Percentiles rank a stretch among this genome's conserved stretches.
Evolutionary conservation across 2,797 vertebrate species (phyloP).

Genomic region (Anas capensis): DNA sequence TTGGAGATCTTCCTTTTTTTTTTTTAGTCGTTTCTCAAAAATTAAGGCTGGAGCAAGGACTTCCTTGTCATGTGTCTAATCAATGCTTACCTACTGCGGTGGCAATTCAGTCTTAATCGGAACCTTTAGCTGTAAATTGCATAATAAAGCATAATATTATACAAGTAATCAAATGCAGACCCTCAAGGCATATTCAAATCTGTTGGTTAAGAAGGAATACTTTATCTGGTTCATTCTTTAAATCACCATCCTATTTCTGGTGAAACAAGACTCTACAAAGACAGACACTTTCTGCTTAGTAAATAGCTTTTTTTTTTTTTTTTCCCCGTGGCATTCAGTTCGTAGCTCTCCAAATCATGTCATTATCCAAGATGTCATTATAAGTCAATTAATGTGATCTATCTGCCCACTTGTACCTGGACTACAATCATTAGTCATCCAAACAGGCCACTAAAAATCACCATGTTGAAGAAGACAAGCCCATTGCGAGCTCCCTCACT

Average conservation of each 20-base stretch:
- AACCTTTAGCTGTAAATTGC: background rate
- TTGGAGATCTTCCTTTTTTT: background rate
- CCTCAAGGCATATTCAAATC: background rate
- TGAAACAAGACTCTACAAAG: background rate
- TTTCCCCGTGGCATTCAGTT: background rate
- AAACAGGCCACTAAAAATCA: background rate
- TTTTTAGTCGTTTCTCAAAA: background rate
- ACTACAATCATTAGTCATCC: background rate
- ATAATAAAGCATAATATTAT: background rate
- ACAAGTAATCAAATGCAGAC: background rate
- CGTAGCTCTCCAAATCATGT: background rate
- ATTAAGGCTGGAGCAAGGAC: background rate
- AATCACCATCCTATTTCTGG: background rate
- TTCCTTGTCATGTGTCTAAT: background rate
- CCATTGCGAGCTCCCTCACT: background rate
- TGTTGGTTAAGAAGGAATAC: background rate
- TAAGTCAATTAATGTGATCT: background rate
- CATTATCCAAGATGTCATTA: background rate
- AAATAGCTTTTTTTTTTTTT: background rate
- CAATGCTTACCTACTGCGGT: background rate
- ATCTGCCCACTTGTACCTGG: background rate
- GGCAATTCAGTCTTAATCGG: background rate
- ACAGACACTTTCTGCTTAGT: background rate
- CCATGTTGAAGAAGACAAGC: background rate
- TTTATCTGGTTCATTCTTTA: background rate